Evolutionary conservation across 2,113 vertebrate species (phyloP).

Genomic region (Hippocampus zosterae): DNA sequence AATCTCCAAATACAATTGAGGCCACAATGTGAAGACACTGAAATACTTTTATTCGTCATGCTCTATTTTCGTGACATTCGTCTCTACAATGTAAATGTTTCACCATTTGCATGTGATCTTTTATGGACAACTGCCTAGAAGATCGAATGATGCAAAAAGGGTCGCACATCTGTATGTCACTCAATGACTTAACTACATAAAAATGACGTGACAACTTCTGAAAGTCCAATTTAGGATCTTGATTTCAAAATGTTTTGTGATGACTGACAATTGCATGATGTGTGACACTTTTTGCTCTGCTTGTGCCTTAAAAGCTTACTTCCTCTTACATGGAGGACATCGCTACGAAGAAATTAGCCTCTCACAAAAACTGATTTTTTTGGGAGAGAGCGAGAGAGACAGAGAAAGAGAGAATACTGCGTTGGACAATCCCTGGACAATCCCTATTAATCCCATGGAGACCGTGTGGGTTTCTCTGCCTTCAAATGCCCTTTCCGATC

Average conservation of each 20-base stretch:
- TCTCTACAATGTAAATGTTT: conserved; percentile 7
- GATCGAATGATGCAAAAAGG: neutral
- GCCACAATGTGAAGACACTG: no score
- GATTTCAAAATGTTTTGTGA: neutral
- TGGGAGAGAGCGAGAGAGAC: no score
- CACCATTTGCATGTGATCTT: neutral
- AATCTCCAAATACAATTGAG: neutral
- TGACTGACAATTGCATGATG: neutral
- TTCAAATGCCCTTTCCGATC: no score
- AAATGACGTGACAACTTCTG: neutral
- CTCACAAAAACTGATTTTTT: neutral
- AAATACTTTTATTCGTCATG: no score
- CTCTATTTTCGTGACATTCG: neutral
- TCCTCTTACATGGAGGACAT: neutral
- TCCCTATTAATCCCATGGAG: no score
- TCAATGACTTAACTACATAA: conserved; percentile 13
- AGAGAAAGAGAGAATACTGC: no score
- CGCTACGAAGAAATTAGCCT: neutral
- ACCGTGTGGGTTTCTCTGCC: no score
- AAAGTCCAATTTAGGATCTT: conserved; percentile 7
- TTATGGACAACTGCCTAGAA: conserved; percentile 15
- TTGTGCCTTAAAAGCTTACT: neutral
- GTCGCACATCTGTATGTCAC: neutral
- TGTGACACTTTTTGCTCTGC: neutral
- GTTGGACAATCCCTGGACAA: no score